Evolutionary conservation across 2,797 vertebrate genomes (phyloP).

Genomic region (Anguilla anguilla): DNA sequence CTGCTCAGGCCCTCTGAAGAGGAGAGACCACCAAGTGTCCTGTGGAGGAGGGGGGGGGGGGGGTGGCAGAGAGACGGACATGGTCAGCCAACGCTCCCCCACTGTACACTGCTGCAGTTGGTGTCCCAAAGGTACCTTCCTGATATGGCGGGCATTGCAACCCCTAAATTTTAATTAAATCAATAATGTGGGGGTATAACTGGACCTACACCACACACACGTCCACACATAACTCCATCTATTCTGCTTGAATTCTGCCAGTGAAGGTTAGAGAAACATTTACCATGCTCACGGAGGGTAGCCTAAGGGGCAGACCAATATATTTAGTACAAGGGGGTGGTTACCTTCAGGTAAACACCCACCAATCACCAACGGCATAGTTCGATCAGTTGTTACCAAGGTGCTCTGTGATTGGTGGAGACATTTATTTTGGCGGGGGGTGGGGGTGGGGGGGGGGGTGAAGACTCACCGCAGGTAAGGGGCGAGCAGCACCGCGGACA

Average conservation of each 20-base stretch:
- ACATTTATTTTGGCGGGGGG: no score
- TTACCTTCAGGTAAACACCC: neutral
- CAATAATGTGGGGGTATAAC: neutral
- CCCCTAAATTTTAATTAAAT: neutral
- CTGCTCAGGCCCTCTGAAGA: conserved; percentile 43
- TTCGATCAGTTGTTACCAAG: neutral
- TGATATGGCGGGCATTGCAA: neutral
- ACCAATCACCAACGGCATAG: neutral
- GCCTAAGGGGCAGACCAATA: neutral
- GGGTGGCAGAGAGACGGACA: neutral
- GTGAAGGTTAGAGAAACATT: neutral
- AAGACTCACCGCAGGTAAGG: conserved; percentile 88
- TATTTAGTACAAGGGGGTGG: no score
- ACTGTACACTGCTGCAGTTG: neutral
- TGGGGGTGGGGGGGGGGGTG: neutral
- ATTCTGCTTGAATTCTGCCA: neutral
- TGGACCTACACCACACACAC: neutral
- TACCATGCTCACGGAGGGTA: neutral
- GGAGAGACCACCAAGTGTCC: conserved; percentile 86
- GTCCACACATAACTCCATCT: neutral
- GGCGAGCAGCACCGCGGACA: conserved; percentile 85
- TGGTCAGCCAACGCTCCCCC: neutral
- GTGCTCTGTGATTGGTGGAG: no score
- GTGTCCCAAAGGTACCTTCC: neutral
- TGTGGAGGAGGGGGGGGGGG: conserved; percentile 46